These are phyloP conservation scores for Coelogynopora nodosa DNA, from an alignment of 2,888 invertebrate genomes.

Conservation along the genomic window DNA sequence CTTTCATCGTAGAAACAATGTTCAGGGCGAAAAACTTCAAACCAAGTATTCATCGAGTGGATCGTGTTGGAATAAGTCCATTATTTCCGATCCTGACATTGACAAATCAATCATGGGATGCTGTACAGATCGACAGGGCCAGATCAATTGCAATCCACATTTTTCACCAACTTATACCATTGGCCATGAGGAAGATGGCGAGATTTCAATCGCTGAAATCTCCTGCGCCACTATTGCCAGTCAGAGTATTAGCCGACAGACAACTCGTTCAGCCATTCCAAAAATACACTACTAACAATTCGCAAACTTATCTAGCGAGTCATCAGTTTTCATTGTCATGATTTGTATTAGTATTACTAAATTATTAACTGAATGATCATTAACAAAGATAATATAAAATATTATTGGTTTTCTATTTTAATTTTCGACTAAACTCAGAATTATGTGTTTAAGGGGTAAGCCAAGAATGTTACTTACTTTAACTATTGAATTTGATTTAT, in stretches of 20 bases:
- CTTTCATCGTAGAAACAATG: neutral
- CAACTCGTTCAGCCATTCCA: neutral
- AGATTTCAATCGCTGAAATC: neutral
- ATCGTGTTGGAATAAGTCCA: too few species aligned
- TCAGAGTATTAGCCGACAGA: neutral
- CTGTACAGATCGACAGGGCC: neutral
- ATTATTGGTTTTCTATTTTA: too few species aligned
- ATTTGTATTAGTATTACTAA: too few species aligned
- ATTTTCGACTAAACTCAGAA: too few species aligned
- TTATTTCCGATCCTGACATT: too few species aligned
- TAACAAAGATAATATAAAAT: too few species aligned
- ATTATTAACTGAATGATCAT: too few species aligned
- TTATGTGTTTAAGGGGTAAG: too few species aligned
- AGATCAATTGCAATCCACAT: neutral
- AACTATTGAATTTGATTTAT: too few species aligned
- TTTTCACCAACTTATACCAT: neutral
- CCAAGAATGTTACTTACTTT: too few species aligned
- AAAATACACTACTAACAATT: neutral
- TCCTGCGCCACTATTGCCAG: neutral
- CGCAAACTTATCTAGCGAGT: too few species aligned
- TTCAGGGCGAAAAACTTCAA: neutral
- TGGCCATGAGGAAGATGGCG: neutral
- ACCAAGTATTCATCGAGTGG: neutral
- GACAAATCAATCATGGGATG: neutral
- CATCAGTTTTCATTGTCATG: too few species aligned